Evolutionary conservation across 2,797 vertebrate genomes (phyloP).

Genomic region (Calcarius lapponicus): DNA sequence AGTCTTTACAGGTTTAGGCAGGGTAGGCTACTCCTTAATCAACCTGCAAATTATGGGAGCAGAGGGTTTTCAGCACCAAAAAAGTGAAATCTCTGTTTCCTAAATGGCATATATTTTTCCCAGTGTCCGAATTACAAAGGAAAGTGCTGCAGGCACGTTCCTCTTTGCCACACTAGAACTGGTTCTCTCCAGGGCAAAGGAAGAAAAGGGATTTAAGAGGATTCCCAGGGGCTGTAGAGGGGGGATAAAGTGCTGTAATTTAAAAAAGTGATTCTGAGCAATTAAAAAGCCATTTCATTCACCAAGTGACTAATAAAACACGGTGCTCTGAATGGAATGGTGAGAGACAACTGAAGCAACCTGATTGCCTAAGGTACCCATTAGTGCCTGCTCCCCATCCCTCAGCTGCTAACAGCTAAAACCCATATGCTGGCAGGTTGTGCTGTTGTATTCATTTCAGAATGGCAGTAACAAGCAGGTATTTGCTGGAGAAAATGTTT

Average conservation of each 20-base stretch:
- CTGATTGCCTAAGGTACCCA: background rate
- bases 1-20: background rate
- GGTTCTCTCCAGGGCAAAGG: background rate
- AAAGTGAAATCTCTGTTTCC: background rate
- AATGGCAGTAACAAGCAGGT: background rate
- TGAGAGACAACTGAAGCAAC: background rate
- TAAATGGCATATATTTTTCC: background rate
- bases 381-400: background rate
- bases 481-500: background rate
- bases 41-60: background rate
- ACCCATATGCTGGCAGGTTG: background rate
- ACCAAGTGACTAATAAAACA: conserved; percentile 38
- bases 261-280: conserved; percentile 1
- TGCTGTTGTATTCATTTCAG: background rate
- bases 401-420: background rate
- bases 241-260: background rate
- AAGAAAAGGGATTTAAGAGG: conserved; percentile 13
- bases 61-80: background rate
- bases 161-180: background rate
- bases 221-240: background rate
- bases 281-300: conserved; percentile 62
- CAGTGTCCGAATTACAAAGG: background rate
- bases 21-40: background rate
- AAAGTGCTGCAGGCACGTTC: background rate
- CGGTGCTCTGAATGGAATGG: background rate